Evolutionary conservation across 2,888 invertebrate genomes (phyloP).

Genomic region (Leptogaster cylindrica): DNA sequence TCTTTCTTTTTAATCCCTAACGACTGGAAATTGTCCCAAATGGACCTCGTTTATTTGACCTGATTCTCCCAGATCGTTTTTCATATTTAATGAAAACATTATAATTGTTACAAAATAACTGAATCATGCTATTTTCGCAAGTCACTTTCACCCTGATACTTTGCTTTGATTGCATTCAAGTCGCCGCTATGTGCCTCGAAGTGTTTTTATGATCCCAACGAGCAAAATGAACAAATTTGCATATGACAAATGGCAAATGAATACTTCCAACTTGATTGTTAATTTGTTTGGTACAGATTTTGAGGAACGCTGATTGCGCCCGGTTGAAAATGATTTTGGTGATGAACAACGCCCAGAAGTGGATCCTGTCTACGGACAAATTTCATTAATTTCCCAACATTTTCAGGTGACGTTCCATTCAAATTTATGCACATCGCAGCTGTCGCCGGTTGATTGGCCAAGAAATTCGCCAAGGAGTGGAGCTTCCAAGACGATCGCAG

Average conservation of each 20-base stretch:
- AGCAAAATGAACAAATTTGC: slow-evolving; percentile 17
- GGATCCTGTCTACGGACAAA: too few species aligned
- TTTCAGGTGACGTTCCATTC: background rate
- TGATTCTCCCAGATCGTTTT: too few species aligned
- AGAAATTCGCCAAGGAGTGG: slow-evolving; percentile 25
- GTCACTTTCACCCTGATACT: slow-evolving; percentile 21
- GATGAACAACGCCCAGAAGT: too few species aligned
- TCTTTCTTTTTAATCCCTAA: too few species aligned
- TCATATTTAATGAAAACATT: too few species aligned
- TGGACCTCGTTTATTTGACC: background rate
- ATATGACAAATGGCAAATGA: slow-evolving; percentile 26
- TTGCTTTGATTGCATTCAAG: background rate
- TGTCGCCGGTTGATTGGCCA: slow-evolving; percentile 6
- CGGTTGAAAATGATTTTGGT: too few species aligned
- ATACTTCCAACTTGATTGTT: slow-evolving; percentile 1
- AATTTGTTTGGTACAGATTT: background rate
- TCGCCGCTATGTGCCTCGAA: background rate
- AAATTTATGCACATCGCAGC: background rate
- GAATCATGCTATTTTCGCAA: background rate
- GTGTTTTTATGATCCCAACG: background rate
- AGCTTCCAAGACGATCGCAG: slow-evolving; percentile 1
- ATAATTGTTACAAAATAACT: background rate
- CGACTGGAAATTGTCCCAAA: slow-evolving; percentile 13
- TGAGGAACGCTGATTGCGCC: too few species aligned
- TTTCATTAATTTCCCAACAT: background rate